Percentiles rank a stretch among this genome's conserved stretches.
Evolutionary conservation across 1,140 invertebrate genomes (phyloP).

Genomic region (Protaetia brevitarsis): DNA sequence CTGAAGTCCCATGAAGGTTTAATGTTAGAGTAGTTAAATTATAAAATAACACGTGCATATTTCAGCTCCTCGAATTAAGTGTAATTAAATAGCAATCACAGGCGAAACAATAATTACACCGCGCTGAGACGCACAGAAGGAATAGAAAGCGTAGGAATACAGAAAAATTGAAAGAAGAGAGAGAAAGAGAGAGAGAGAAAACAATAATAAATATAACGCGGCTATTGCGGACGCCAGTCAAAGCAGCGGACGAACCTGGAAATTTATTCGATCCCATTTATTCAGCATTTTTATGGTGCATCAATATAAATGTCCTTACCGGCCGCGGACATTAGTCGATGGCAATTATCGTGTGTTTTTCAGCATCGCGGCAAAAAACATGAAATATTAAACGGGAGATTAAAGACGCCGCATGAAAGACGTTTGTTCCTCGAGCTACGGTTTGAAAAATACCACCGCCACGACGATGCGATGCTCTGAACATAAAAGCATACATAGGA

Average conservation of each 20-base stretch:
- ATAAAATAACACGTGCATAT: conserved; percentile 1
- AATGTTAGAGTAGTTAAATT: neutral
- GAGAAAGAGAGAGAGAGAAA: neutral
- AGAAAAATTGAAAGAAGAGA: neutral
- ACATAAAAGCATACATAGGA: conserved; percentile 26
- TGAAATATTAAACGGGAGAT: conserved; percentile 41
- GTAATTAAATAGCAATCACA: conserved; percentile 8
- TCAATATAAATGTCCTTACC: conserved; percentile 35
- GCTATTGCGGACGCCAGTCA: neutral
- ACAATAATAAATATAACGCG: neutral
- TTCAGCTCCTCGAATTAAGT: conserved; percentile 4
- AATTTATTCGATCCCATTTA: conserved; percentile 29
- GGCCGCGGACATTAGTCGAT: conserved; percentile 34
- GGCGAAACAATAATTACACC: neutral
- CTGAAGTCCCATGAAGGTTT: neutral
- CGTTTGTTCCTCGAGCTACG: conserved; percentile 35
- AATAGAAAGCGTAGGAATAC: neutral
- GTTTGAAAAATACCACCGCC: conserved; percentile 34
- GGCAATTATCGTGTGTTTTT: conserved; percentile 29
- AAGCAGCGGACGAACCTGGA: conserved; percentile 4
- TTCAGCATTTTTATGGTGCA: conserved; percentile 32
- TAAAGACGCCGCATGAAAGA: conserved; percentile 37
- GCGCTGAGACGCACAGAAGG: neutral
- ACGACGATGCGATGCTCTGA: conserved; percentile 26
- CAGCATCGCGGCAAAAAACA: conserved; percentile 32